Conservation (phyloP, 2,113 vertebrate species). For the Cairina moschata region DNA sequence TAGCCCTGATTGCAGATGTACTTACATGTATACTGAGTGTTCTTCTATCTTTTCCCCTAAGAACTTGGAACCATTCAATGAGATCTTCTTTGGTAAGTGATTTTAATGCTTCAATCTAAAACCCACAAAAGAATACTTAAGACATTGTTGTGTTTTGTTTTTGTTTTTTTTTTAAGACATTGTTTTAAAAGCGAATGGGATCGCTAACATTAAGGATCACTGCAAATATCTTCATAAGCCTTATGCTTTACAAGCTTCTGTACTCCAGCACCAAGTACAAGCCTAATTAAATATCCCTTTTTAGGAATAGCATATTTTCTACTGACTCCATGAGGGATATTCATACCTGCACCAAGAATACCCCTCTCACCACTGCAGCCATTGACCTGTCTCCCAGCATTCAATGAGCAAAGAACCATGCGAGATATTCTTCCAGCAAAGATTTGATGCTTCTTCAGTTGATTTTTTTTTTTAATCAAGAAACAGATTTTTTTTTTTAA, state of each 20-base stretch:
- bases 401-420: too few species aligned
- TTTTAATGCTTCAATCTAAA: conserved; percentile 86
- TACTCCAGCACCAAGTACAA: background rate
- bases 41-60: conserved; percentile 75
- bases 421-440: too few species aligned
- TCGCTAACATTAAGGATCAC: background rate
- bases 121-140: background rate
- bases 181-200: background rate
- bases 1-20: background rate
- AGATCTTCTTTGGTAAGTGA: conserved; percentile 83
- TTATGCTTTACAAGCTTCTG: background rate
- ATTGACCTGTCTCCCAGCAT: too few species aligned
- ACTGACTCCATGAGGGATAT: too few species aligned
- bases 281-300: background rate
- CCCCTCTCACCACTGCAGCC: too few species aligned
- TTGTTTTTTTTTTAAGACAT: background rate
- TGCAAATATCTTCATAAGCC: background rate
- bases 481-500: too few species aligned
- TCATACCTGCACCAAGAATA: too few species aligned
- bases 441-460: too few species aligned
- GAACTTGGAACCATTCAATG: conserved; percentile 83
- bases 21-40: conserved; percentile 90
- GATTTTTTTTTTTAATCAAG: too few species aligned
- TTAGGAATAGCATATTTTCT: too few species aligned
- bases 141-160: too few species aligned